phyloP scores from a whole-genome alignment of 2,888 invertebrate genomes.

The Cabera pusaria region DNA sequence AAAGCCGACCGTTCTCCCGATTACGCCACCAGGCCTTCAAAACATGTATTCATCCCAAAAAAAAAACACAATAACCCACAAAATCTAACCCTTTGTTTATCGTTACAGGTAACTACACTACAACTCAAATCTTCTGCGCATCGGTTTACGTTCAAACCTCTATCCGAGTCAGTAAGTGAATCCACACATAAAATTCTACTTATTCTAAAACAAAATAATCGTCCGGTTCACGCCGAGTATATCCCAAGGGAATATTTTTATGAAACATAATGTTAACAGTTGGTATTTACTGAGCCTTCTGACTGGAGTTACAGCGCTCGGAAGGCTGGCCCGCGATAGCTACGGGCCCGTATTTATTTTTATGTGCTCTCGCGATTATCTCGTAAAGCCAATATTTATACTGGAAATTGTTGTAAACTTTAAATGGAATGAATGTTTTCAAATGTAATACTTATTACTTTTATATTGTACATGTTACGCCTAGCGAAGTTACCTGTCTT shows the following conservation, averaged over 20 bases:
- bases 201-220: no score
- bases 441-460: no score
- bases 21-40: no score
- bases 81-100: background rate
- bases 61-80: no score
- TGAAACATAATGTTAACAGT: conserved; percentile 14
- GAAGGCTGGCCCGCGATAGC: conserved; percentile 2
- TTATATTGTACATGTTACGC: no score
- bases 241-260: conserved; percentile 11
- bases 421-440: conserved; percentile 7
- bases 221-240: no score
- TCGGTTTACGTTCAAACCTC: no score
- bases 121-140: background rate
- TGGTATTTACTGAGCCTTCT: conserved; percentile 4
- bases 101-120: conserved; percentile 14
- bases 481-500: no score
- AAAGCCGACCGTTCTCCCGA: no score
- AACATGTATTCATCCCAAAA: no score
- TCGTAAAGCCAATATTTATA: conserved; percentile 16
- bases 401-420: conserved; percentile 13
- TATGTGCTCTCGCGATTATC: conserved; percentile 14
- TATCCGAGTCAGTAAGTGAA: no score
- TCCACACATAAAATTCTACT: no score
- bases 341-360: conserved; percentile 14
- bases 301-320: conserved; percentile 9